Base-by-base conservation (phyloP, 2,888 invertebrate species). In the Steinernema scapterisci region DNA sequence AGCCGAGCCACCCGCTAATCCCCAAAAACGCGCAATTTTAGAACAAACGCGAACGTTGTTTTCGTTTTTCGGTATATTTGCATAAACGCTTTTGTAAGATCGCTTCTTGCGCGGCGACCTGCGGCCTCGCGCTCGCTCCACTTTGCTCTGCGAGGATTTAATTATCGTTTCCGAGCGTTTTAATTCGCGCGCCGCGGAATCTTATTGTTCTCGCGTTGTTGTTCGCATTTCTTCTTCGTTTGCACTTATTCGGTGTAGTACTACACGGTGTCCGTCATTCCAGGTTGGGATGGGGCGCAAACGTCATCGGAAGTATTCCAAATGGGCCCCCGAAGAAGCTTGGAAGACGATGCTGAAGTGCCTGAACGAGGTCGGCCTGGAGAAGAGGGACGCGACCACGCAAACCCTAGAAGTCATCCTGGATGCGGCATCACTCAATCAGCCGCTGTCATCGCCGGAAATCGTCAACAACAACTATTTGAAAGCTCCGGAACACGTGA, bases 271-370 rank as follows among this genome's bases (percentile, higher is more conserved):
- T 38, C 9, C 38, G 38, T 38, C 38, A 38, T 38, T 38, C 38
- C 38, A 38, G 38, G 38, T 38, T 9, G 38, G 38, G 38, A 63
- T 63, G 63, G 63, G 27, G 6, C 63, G 63, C 31, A 63, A 63
- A 31, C 63, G 63, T 9, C 16, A 25, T 31, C 63, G 63, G 16
- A 63, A 31, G 31, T 63, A 63, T 31, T 63, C 63, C 7, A 27
- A 31, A 19, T 63, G 63, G 63, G 63, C 63, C 11, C 63, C 63
- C 31, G 63, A 63, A 31, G 63, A 63, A 63, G 63, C 63, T 1
- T 63, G 63, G 63, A 63, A 63, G 38, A 27, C 63, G 31, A 63
- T 63, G 63, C 38, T 63, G 25, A 21, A 25, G 31, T 63, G 63
- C 63, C 63, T 63, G 16, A 63, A 63, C 63, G 63, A 63, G 63